Base-by-base conservation (phyloP, 2,797 vertebrate genomes). In the Hypotaenidia okinawae region DNA sequence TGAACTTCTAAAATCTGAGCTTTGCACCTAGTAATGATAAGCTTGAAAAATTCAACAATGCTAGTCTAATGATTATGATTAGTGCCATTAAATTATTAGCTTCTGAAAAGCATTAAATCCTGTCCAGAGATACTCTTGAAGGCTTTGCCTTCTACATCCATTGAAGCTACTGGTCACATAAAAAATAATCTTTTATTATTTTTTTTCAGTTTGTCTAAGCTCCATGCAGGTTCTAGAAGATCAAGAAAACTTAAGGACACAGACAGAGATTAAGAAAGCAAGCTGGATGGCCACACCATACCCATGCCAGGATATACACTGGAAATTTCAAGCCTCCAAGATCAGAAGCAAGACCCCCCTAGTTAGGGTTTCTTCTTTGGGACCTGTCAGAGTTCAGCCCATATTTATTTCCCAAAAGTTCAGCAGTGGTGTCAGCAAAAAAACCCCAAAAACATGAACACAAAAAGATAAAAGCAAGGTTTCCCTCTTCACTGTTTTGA, bases 61-160 rank as follows among this genome's bases (percentile, higher is more conserved):
- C 27, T 28, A 49, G 59, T 90, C 23, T 91, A 95, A 90, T 81
- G 10, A 90, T 35, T 83, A 41, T 35, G 23, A 77, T 24, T 62
- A 96, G 91, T 43, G 32, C 3, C 33, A 72, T 87, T 91, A 84
- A 85, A 92, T 94, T 91, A 85, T 80, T 76, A 80, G 59, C 87
- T 54, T 47, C 43, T 0, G 7, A 70, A 51, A 92, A 80, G 62
- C 32, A 83, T 75, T 69, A 91, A 78, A 80, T 87, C 63, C 69
- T 69, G 51, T 68, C 59, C 49, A 66, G 87, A 91, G 25, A 87
- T 19, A 72, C 12, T 68, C 47, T 22, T 47, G 13, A 82, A 88
- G 33, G 25, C 25, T 63, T 45, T 87, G 23, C 16, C 16, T 89
- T 84, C 55, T 43, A 2, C 8, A 78, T 35, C 10, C 39, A 19